Base-by-base conservation (phyloP, 2,113 vertebrate species). In the Hylia prasina region DNA sequence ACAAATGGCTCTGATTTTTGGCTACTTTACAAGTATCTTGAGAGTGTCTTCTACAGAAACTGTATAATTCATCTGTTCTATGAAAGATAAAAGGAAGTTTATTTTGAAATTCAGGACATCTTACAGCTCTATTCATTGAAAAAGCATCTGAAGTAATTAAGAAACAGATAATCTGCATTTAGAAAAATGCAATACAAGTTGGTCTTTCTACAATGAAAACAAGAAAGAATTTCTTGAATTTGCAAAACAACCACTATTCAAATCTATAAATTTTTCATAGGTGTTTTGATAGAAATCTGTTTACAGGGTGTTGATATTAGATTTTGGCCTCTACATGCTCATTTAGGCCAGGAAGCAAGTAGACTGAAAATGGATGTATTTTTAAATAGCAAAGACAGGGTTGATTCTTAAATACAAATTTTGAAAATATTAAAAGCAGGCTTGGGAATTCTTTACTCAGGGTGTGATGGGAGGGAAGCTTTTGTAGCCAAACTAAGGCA, bases 191-290 rank as follows among this genome's bases (percentile, higher is more conserved):
- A 81, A 37, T 63, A 54, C 87, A 97, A 97, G 89, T 45, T 93
- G 78, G 63, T 97, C 60, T 95, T 75, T 94, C 86, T 97, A 96
- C 97, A 98, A 96, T 45, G 66, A 96, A 95, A 91, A 90, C 89
- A 85, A 82, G 92, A 70, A 68, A 82, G 31, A 57, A 91, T 96
- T 96, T 96, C 66, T 94, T 90, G 82, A 88, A 96, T 96, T 87
- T 89, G 71, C 78, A 96, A 84, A 87, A 93, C 71, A 94, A 89
- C 42, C 23, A 13, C 50, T 81, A 87, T 84, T 92, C 69, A 95
- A 72, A 35, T 63, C 50, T 81, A 54, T 82, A 44, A 44, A 83
- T 90, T 96, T 96, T 82, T 95, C 37, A 44, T 69, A 96, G 66
- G 40, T 95, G 61, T 94, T 61, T 89, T 57, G 87, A 87, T 33